phyloP scores from a whole-genome alignment of 1,140 invertebrate species.

The Uloborus diversus region DNA sequence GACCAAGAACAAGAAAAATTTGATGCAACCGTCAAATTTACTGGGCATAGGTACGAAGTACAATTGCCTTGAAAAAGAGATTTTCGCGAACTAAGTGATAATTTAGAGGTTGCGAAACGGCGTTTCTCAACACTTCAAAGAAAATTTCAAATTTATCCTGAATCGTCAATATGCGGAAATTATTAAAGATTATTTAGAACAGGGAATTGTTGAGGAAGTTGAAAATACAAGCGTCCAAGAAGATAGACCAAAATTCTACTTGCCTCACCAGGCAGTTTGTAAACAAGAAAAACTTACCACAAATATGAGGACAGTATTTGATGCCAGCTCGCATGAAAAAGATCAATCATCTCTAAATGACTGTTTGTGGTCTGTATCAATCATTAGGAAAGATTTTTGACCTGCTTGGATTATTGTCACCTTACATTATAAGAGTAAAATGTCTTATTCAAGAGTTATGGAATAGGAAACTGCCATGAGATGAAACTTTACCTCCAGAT shows the following conservation, averaged over 20 bases:
- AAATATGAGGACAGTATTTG: neutral
- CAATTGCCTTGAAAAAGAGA: neutral
- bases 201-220: neutral
- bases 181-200: neutral
- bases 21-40: neutral
- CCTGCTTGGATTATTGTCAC: neutral
- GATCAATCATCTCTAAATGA: neutral
- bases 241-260: neutral
- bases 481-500: neutral
- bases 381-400: neutral
- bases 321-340: neutral
- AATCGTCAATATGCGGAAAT: neutral
- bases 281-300: neutral
- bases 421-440: neutral
- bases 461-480: neutral
- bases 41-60: no score
- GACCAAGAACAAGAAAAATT: neutral
- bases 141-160: no score
- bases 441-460: neutral
- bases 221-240: neutral
- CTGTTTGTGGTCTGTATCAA: neutral
- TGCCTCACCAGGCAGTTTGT: neutral
- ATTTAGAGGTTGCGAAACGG: neutral
- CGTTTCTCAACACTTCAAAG: no score
- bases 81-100: neutral